These are phyloP conservation scores for Metacarcinus magister DNA, from an alignment of 2,888 invertebrate genomes.

Conservation along the genomic window DNA sequence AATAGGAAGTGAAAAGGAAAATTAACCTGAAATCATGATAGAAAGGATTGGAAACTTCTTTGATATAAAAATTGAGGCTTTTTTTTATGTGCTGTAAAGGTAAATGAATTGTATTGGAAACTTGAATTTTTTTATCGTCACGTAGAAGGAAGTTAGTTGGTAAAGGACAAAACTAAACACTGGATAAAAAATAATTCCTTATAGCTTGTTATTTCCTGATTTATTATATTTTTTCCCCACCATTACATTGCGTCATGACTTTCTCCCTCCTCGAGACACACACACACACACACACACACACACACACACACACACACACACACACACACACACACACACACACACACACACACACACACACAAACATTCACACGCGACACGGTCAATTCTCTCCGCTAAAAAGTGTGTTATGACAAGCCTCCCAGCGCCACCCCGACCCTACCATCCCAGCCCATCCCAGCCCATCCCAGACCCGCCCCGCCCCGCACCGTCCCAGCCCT, in stretches of 20 bases:
- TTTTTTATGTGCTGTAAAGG: too few species aligned
- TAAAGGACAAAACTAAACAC: too few species aligned
- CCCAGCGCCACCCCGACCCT: not conserved
- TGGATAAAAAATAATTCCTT: not conserved
- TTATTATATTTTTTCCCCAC: not conserved
- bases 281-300: too few species aligned
- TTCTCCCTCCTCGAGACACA: not conserved
- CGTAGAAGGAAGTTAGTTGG: not conserved
- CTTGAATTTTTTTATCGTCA: too few species aligned
- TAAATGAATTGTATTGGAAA: too few species aligned
- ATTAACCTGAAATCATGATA: not conserved
- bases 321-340: too few species aligned
- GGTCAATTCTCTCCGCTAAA: not conserved
- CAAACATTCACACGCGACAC: not conserved
- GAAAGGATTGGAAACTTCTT: not conserved
- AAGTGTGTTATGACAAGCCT: constrained; percentile 39
- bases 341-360: too few species aligned
- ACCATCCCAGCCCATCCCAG: not conserved
- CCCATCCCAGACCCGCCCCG: not conserved
- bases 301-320: too few species aligned
- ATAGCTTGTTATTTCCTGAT: not conserved
- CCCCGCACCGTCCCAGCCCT: not conserved
- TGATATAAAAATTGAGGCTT: not conserved
- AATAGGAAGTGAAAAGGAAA: not conserved
- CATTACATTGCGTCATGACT: not conserved